Base-by-base conservation (phyloP, 2,113 vertebrate genomes). In the Hassar affinis region DNA sequence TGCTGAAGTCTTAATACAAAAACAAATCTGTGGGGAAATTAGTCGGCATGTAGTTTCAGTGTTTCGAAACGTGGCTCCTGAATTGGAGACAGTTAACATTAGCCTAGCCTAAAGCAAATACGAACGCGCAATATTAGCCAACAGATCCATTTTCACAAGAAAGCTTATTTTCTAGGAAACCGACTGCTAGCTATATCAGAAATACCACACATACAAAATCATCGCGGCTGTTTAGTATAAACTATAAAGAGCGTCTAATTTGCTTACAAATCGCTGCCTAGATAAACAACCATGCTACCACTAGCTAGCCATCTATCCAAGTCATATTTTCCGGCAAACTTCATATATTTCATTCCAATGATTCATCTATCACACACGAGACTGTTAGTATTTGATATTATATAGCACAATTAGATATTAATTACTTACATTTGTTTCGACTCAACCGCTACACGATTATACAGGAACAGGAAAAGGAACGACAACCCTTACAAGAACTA, bases 341-440 rank as follows among this genome's bases (percentile, higher is more conserved):
- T 49, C 3, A 49, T 49, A 15, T 51, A 18, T 79, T 79, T 33
- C 15, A 66, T 6, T 62, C 3, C 4, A 4, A 52, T 0, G 15
- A 22, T 22, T 51, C 27, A 33, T 3, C 2, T 27, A 61, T 25
- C 8, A 64, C 27, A 35, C 1, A 25, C 25, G 15, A 68, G 35
- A 52, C 18, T 35, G 30, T 77, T 35, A 6, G 6, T 14, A 51
- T 3, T 35, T 0, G 11, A 66, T 25, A 51, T 22, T 14, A 35
- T 35, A 52, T 2, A 52, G 2, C 1, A 6, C 0, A n/a, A 68
- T 52, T 2, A 22, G 18, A 68, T 11, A 52, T n/a, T 52, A 35
- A 80, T 20, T 52, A 80, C 78, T 80, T 66, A 80, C 78, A 64
- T 62, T 80, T 68, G 0, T 51, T 66, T 52, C 45, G 61, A 52